A percentile compares a stretch with the other conserved stretches of the same genome.
Conservation (phyloP, 2,888 invertebrate genomes). For the Rhogogaster chlorosoma region DNA sequence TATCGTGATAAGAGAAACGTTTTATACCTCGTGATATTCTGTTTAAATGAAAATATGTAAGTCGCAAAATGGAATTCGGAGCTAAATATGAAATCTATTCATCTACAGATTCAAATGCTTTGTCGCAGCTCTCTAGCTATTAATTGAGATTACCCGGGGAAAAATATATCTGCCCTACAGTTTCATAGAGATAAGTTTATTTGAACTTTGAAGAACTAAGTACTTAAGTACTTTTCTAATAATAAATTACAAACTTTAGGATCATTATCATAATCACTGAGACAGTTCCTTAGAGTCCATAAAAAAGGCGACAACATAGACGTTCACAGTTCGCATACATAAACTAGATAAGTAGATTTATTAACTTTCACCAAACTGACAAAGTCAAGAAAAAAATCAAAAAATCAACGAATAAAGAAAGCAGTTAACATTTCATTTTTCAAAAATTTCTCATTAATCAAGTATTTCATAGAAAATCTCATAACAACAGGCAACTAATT, state of each 20-base stretch:
- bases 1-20: background rate
- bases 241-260: constrained; percentile 68
- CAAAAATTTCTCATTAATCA: background rate
- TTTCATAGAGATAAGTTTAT: constrained; percentile 68
- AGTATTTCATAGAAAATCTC: background rate
- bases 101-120: background rate
- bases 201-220: constrained; percentile 60
- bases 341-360: constrained; percentile 48
- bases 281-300: constrained; percentile 64
- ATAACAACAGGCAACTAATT: background rate
- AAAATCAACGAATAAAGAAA: constrained; percentile 33
- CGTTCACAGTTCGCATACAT: constrained; percentile 54
- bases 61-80: background rate
- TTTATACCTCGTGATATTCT: background rate
- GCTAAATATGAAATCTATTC: constrained; percentile 4
- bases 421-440: constrained; percentile 41
- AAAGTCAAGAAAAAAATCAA: constrained; percentile 33
- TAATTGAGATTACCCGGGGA: constrained; percentile 60
- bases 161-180: constrained; percentile 66
- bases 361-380: constrained; percentile 49
- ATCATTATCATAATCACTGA: constrained; percentile 64
- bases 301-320: constrained; percentile 56
- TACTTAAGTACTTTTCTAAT: constrained; percentile 49
- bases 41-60: background rate
- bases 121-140: background rate